Conservation (phyloP, 64 coral and sea anemone species). For the Montipora capricornis region DNA sequence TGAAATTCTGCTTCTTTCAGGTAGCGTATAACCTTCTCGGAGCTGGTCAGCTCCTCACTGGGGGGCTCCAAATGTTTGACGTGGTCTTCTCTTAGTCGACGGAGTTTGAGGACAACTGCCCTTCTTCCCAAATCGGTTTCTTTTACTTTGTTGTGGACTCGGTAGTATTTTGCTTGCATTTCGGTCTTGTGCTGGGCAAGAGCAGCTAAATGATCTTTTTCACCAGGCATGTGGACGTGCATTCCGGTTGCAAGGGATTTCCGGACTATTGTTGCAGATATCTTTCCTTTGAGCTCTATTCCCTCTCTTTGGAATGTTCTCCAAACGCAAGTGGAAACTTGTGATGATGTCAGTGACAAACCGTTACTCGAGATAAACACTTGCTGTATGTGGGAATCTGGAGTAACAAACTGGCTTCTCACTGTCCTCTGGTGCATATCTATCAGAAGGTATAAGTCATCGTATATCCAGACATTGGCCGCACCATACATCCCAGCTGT, state of each 20-base stretch:
- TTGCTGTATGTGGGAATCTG: conserved; percentile 1
- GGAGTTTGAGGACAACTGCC: conserved; percentile 55
- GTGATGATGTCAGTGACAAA: conserved; percentile 55
- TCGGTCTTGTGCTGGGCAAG: conserved; percentile 67
- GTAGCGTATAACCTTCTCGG: not conserved
- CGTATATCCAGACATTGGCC: conserved; percentile 66
- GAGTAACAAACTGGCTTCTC: conserved; percentile 26
- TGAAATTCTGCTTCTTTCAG: not conserved
- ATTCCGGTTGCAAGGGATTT: conserved; percentile 64
- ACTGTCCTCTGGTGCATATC: conserved; percentile 64
- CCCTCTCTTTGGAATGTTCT: conserved; percentile 73
- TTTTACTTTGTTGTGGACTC: no score
- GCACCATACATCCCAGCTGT: conserved; percentile 59
- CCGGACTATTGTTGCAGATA: conserved; percentile 50
- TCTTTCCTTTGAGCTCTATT: conserved; percentile 32
- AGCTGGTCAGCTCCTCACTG: not conserved
- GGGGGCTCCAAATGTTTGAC: conserved; percentile 32
- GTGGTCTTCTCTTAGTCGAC: conserved; percentile 9
- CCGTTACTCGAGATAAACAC: conserved; percentile 69
- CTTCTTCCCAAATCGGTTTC: no score
- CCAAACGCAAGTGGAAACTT: conserved; percentile 38
- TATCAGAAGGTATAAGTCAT: conserved; percentile 30
- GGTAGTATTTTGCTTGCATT: no score
- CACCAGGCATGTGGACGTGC: conserved; percentile 47
- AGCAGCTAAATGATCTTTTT: conserved; percentile 57